These are phyloP conservation scores for Polydrusus cervinus DNA, from an alignment of 2,888 invertebrate genomes.

Conservation along the genomic window DNA sequence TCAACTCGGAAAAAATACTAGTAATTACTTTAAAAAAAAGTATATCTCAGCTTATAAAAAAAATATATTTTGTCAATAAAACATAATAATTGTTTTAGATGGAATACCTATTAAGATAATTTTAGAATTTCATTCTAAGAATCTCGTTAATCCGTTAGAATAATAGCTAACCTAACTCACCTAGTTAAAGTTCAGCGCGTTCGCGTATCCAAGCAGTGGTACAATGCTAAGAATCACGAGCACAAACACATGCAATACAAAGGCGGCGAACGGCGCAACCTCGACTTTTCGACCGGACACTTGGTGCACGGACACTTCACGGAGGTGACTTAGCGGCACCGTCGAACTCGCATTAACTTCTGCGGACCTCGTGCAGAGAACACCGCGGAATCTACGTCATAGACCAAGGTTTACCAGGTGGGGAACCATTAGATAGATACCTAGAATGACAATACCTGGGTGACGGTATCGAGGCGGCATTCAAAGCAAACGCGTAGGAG, in stretches of 20 bases:
- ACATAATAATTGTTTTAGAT: no score
- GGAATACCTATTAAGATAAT: neutral
- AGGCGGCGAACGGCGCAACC: slow-evolving; percentile 32
- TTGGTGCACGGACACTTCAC: slow-evolving; percentile 35
- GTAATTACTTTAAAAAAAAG: no score
- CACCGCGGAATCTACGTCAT: slow-evolving; percentile 45
- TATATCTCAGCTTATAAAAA: no score
- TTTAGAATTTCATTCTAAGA: slow-evolving; percentile 12
- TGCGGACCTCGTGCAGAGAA: slow-evolving; percentile 41
- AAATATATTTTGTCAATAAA: no score
- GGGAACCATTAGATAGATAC: slow-evolving; percentile 52
- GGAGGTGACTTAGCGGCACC: slow-evolving; percentile 37
- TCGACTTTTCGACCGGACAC: slow-evolving; percentile 32
- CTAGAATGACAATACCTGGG: slow-evolving; percentile 43
- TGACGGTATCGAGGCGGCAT: slow-evolving; percentile 34
- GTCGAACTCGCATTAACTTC: slow-evolving; percentile 45
- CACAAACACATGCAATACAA: slow-evolving; percentile 42
- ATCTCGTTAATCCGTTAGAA: slow-evolving; percentile 21
- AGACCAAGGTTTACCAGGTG: slow-evolving; percentile 45
- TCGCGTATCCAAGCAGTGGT: slow-evolving; percentile 44
- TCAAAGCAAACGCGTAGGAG: slow-evolving; percentile 31
- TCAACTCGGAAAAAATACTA: no score
- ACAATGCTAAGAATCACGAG: slow-evolving; percentile 39
- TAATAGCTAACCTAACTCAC: slow-evolving; percentile 41
- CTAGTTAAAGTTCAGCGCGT: slow-evolving; percentile 47